Evolutionary conservation across 2,797 vertebrate species (phyloP), one percentile per base, ranked within the genome.

Genomic region (Odontamblyopus rebecca): DNA sequence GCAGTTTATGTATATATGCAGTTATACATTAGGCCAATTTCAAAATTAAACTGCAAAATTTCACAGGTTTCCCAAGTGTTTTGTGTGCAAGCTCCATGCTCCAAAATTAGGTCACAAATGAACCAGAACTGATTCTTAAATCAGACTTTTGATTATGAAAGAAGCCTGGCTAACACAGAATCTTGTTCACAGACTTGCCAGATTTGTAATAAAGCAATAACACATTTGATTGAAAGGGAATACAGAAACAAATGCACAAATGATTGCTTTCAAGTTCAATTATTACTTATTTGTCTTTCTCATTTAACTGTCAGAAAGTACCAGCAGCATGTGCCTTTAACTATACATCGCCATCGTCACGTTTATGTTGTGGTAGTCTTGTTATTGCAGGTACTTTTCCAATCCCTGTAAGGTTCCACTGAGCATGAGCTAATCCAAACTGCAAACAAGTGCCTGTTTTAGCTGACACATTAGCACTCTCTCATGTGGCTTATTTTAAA

Each of bases 381-480:
- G 15, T 67, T 32, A 67, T 53, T 67, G 48, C 16, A 32, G 29
- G 7, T n/a, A 18, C 18, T 53, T 67, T 66, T 30, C 64, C 18
- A 67, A 8, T 19, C 23, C 53, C 57, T 81, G 60, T 64, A 82
- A 70, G 72, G 75, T 71, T 80, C 50, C 74, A 68, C 69, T 69
- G 61, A 68, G 53, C 67, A 23, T 72, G 63, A 76, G 79, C 66
- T 72, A 70, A 81, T 77, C 72, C 64, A 53, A 54, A 77, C 73
- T 77, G 72, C 74, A 78, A 73, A 76, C 5, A 60, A 77, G 65
- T 60, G 71, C 79, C 72, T 57, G 11, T 76, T 84, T 82, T 76
- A 79, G 72, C 76, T 69, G 76, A 70, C 32, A 69, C 83, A 90
- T 87, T 88, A 88, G 68, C 87, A 76, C 78, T 61, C 71, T 84